Evolutionary conservation across 2,113 vertebrate genomes (phyloP).

Genomic region (Passer montanus): DNA sequence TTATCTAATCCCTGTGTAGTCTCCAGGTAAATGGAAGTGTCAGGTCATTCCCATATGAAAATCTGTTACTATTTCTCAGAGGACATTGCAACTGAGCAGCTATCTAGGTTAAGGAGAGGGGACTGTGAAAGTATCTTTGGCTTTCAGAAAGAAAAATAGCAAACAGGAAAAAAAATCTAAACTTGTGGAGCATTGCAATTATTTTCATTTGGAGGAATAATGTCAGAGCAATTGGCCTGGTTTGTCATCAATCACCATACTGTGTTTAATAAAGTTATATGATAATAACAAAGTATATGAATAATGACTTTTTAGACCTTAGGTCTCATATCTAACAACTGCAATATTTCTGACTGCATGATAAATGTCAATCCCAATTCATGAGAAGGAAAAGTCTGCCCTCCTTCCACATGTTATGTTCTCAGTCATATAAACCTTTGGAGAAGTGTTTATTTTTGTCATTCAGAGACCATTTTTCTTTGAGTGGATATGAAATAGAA

Average conservation of each 20-base stretch:
- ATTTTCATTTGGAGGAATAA: not conserved
- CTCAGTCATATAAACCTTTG: not conserved
- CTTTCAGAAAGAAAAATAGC: not conserved
- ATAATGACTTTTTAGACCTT: not conserved
- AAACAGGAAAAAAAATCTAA: not conserved
- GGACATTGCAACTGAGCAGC: not conserved
- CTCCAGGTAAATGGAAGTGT: not conserved
- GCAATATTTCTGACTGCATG: not conserved
- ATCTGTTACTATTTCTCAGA: not conserved
- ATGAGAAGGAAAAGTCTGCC: not conserved
- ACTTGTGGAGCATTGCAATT: not conserved
- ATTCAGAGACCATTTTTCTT: not conserved
- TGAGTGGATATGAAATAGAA: not conserved
- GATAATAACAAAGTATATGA: not conserved
- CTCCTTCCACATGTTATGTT: not conserved
- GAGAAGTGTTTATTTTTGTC: not conserved
- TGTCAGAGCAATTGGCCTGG: not conserved
- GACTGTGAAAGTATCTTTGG: not conserved
- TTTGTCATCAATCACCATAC: not conserved
- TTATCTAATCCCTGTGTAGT: not conserved
- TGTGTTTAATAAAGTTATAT: not conserved
- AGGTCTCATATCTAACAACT: not conserved
- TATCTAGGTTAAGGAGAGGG: not conserved
- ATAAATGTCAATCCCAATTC: not conserved
- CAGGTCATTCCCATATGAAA: not conserved